Evolutionary conservation across 35 echinoderm and acorn worm genomes (phyloP).

Genomic region (Diadema setosum): DNA sequence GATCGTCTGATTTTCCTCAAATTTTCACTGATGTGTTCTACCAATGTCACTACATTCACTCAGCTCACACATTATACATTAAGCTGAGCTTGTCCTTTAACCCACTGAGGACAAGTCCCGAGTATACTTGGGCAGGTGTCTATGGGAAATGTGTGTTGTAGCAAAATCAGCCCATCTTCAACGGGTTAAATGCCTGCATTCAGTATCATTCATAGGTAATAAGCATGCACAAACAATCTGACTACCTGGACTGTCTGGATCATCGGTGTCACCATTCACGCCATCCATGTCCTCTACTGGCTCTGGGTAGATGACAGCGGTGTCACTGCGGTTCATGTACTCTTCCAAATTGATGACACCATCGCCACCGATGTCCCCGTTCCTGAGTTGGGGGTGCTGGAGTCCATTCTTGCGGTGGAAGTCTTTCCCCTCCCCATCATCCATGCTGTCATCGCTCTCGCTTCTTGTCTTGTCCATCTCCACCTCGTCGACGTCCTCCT

Average conservation of each 20-base stretch:
- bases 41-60: no score
- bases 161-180: no score
- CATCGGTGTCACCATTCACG: slow-evolving; percentile 21
- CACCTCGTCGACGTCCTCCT: slow-evolving; percentile 3
- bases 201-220: no score
- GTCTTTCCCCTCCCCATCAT: background rate
- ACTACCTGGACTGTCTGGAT: background rate
- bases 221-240: no score
- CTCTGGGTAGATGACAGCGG: slow-evolving; percentile 59
- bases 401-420: background rate
- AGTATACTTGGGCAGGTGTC: no score
- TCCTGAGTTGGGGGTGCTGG: background rate
- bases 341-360: slow-evolving; percentile 40
- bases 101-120: no score
- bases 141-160: no score
- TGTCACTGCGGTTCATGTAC: slow-evolving; percentile 59
- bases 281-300: slow-evolving; percentile 52
- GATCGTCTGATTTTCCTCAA: no score
- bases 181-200: no score
- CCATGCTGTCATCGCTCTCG: background rate
- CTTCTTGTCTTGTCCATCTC: background rate
- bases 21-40: no score
- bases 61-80: no score
- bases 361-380: slow-evolving; percentile 7
- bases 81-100: no score